Percentiles rank a stretch among this genome's conserved stretches.
These are phyloP conservation scores for Tinamus major DNA, from an alignment of 2,797 vertebrate species.

Conservation along the genomic window DNA sequence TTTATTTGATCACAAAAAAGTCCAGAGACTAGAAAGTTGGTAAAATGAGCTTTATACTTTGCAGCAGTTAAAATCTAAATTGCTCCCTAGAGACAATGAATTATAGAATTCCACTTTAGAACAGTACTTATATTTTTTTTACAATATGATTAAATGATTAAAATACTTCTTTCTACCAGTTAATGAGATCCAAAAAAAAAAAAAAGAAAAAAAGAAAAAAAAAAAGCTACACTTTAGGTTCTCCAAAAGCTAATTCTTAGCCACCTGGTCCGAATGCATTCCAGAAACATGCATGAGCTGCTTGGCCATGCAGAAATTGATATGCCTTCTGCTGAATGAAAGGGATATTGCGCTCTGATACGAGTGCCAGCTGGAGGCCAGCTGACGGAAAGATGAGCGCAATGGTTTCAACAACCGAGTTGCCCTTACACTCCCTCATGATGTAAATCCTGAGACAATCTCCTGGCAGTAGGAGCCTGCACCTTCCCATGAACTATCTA, in stretches of 20 bases:
- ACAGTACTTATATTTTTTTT: not conserved
- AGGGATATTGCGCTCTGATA: not conserved
- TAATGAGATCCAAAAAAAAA: not conserved
- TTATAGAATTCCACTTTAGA: slow-evolving; percentile 37
- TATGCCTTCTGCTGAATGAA: not conserved
- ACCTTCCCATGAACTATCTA: too few relatives aligned
- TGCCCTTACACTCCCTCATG: not conserved
- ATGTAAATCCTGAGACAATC: not conserved
- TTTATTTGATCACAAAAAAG: slow-evolving; percentile 44
- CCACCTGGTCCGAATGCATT: not conserved
- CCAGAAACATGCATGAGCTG: not conserved
- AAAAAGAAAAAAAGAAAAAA: not conserved
- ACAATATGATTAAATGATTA: slow-evolving; percentile 13
- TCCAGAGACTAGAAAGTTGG: slow-evolving; percentile 34
- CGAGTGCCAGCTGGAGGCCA: not conserved
- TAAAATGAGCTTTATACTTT: slow-evolving; percentile 11
- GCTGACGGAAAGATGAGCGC: not conserved
- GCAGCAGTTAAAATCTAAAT: slow-evolving; percentile 55
- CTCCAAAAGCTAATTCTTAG: not conserved
- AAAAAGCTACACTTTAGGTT: not conserved
- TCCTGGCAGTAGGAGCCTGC: not conserved
- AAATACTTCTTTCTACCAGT: slow-evolving; percentile 21
- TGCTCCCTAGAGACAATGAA: slow-evolving; percentile 12
- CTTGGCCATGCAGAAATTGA: rapidly evolving
- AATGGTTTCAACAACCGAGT: not conserved